phyloP scores from a whole-genome alignment of 2,797 vertebrate genomes.

The Sebastes kiyomatsui region DNA sequence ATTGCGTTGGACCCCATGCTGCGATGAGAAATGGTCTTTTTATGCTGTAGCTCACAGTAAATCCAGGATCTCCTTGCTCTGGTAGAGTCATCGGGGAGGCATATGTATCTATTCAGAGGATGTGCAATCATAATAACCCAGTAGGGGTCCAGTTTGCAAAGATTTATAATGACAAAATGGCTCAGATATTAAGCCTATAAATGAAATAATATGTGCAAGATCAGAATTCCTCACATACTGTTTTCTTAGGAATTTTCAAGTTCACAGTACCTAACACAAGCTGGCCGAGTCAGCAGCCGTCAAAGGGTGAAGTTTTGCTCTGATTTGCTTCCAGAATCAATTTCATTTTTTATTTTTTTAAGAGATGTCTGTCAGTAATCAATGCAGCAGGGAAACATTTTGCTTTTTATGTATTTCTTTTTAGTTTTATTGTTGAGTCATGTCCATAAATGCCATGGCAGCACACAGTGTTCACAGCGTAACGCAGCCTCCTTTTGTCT shows the following conservation, averaged over 20 bases:
- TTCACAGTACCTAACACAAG: not conserved
- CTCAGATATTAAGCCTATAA: slow-evolving; percentile 5
- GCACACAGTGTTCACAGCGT: slow-evolving; percentile 53
- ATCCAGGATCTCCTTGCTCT: slow-evolving; percentile 11
- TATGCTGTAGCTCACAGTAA: slow-evolving; percentile 12
- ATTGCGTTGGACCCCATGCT: not conserved
- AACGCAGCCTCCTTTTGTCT: slow-evolving; percentile 22
- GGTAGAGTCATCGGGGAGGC: not conserved
- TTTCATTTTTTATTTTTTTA: slow-evolving; percentile 16
- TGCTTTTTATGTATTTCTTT: slow-evolving; percentile 21
- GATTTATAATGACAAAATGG: slow-evolving; percentile 11
- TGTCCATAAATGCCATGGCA: slow-evolving; percentile 64
- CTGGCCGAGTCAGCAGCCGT: slow-evolving; percentile 25
- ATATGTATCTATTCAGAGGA: slow-evolving; percentile 25
- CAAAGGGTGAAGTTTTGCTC: slow-evolving; percentile 20
- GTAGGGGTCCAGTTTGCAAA: not conserved
- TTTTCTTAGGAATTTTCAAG: not conserved
- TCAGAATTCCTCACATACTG: not conserved
- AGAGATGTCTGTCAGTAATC: slow-evolving; percentile 56
- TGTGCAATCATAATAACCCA: slow-evolving; percentile 11
- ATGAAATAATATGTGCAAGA: slow-evolving; percentile 16
- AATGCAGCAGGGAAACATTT: slow-evolving; percentile 21
- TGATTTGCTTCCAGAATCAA: slow-evolving; percentile 42
- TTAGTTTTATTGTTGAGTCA: slow-evolving; percentile 39
- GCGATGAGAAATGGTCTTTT: not conserved